Evolutionary conservation across 64 coral and sea anemone species (phyloP).

Genomic region (Trachythela sp.): DNA sequence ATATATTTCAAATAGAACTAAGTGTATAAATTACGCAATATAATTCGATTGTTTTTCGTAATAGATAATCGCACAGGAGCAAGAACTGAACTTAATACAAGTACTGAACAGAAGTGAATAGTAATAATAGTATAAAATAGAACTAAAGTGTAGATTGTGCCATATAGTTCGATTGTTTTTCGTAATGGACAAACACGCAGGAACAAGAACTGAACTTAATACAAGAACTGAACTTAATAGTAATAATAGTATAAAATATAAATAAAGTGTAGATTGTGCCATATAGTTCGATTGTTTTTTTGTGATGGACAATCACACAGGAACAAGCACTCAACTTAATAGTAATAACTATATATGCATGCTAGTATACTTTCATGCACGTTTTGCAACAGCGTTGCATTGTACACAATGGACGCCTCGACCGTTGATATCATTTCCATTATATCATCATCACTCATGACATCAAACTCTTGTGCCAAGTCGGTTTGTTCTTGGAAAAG

Average conservation of each 20-base stretch:
- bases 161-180: background rate
- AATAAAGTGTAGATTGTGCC: too few species aligned
- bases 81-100: background rate
- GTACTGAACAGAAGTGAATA: background rate
- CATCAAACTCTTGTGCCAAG: background rate
- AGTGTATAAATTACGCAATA: background rate
- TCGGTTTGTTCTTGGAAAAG: background rate
- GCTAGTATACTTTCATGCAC: background rate
- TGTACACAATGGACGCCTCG: background rate
- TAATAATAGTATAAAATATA: too few species aligned
- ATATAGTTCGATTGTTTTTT: too few species aligned
- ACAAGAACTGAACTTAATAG: too few species aligned
- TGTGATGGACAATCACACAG: too few species aligned
- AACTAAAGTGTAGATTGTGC: background rate
- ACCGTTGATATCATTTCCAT: conserved; percentile 1
- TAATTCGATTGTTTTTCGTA: background rate
- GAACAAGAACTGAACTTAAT: too few species aligned
- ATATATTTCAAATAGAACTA: too few species aligned
- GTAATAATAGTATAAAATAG: background rate
- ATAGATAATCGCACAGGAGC: background rate
- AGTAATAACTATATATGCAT: background rate
- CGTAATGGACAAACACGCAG: background rate
- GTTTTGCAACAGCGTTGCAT: background rate
- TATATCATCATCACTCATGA: background rate
- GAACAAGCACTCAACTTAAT: background rate